Base-by-base conservation (phyloP, 2,888 invertebrate species). In the Hermodice carunculata region DNA sequence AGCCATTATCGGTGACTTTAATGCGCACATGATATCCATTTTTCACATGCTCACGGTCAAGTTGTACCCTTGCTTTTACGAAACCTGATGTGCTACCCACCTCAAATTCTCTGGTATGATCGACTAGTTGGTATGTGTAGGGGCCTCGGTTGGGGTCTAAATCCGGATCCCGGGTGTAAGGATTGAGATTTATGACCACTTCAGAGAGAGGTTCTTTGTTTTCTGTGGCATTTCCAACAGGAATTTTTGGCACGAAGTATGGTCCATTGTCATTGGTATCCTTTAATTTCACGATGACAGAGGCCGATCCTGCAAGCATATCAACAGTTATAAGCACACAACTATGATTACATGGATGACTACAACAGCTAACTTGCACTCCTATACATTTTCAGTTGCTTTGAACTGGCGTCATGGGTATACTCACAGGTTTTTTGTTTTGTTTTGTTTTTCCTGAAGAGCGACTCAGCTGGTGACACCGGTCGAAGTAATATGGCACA, bases 261-360 rank as follows among this genome's bases (percentile, higher is more conserved):
- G 96, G 97, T 0, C 94, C 94, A 82, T 96, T 96, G 81, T 97
- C 96, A 81, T 97, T 97, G n/a, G 95, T 90, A 84, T 97, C 96
- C 8, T 90, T 89, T 0, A 97, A 83, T 28, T 91, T 89, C 58
- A 97, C 92, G 82, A 91, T 91, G 0, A 97, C 93, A 0, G 91
- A 91, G 0, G 95, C 90, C 0, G 94, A 94, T n/a, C 95, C 96
- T 49, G 72, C 1, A 71, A 73, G 42, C 53, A n/a, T n/a, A n/a
- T n/a, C n/a, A n/a, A n/a, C n/a, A n/a, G n/a, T n/a, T n/a, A n/a
- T n/a, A n/a, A n/a, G n/a, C n/a, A n/a, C n/a, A n/a, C n/a, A n/a
- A n/a, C n/a, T n/a, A n/a, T n/a, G n/a, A n/a, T n/a, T n/a, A n/a
- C n/a, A n/a, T n/a, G n/a, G n/a, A n/a, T n/a, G n/a, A n/a, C n/a